These are phyloP conservation scores for Rhagoletis pomonella DNA, from an alignment of 1,140 invertebrate species.

Conservation along the genomic window DNA sequence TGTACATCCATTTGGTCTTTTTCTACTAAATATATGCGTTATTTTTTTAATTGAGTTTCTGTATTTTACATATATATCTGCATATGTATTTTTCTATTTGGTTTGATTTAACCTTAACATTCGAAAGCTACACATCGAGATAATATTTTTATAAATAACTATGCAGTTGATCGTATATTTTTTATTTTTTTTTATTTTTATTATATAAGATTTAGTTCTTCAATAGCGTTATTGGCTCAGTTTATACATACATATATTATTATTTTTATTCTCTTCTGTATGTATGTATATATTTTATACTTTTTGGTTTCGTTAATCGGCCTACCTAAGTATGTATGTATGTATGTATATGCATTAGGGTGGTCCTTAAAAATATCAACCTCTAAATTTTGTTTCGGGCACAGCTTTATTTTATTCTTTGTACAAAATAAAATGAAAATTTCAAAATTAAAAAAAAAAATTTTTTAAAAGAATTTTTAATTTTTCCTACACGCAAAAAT, in stretches of 20 bases:
- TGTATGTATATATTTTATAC: not conserved
- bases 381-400: too few relatives aligned
- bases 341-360: not conserved
- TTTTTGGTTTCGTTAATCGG: constrained; percentile 14
- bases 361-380: too few relatives aligned
- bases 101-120: not conserved
- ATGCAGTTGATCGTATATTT: constrained; percentile 20
- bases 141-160: constrained; percentile 27
- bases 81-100: not conserved
- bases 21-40: too few relatives aligned
- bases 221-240: constrained; percentile 9
- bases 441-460: too few relatives aligned
- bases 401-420: too few relatives aligned
- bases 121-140: constrained; percentile 55
- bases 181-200: not conserved
- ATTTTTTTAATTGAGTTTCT: too few relatives aligned
- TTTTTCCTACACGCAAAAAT: too few relatives aligned
- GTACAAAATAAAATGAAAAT: too few relatives aligned
- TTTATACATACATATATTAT: too few relatives aligned
- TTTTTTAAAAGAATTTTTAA: too few relatives aligned
- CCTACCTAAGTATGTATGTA: constrained; percentile 1
- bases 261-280: too few relatives aligned
- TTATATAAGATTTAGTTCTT: not conserved
- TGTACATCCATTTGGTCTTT: not conserved
- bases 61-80: not conserved